A percentile compares a stretch with the other conserved stretches of the same genome.
Evolutionary conservation across 1,140 invertebrate species (phyloP).

Genomic region (Drosophila tani): DNA sequence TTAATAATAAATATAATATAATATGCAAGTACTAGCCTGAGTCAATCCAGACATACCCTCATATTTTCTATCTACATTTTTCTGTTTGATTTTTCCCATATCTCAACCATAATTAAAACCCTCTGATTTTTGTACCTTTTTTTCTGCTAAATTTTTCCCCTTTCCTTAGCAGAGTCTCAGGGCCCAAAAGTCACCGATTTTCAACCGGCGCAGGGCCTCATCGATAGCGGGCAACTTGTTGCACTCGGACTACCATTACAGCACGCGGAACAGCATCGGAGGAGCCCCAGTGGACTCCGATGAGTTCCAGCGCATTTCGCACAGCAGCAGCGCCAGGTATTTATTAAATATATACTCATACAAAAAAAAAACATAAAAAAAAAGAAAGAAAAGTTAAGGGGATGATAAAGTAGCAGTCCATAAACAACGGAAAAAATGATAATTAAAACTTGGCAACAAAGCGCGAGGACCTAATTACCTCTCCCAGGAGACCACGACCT

Average conservation of each 20-base stretch:
- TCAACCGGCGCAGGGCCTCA: constrained; percentile 70
- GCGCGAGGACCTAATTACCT: constrained; percentile 30
- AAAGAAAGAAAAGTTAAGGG: not conserved
- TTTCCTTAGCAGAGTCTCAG: constrained; percentile 53
- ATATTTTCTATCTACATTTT: not conserved
- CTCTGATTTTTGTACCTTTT: too few relatives aligned
- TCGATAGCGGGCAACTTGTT: constrained; percentile 72
- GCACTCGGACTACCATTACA: constrained; percentile 43
- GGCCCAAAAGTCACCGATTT: constrained; percentile 69
- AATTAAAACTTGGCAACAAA: constrained; percentile 33
- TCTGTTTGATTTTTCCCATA: not conserved
- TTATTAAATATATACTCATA: not conserved
- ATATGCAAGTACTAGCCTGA: too few relatives aligned
- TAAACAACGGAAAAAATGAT: constrained; percentile 24
- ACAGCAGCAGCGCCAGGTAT: constrained; percentile 54
- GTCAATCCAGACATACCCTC: too few relatives aligned
- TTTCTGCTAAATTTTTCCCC: not conserved
- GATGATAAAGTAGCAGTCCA: constrained; percentile 14
- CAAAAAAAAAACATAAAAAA: not conserved
- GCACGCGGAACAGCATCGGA: constrained; percentile 51
- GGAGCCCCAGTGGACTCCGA: constrained; percentile 26
- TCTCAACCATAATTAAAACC: too few relatives aligned
- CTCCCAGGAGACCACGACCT: constrained; percentile 11
- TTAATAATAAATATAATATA: too few relatives aligned
- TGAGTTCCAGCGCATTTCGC: constrained; percentile 47